A percentile compares a stretch with the other conserved stretches of the same genome.
Evolutionary conservation across 1,140 invertebrate genomes (phyloP).

Genomic region (Drosophila bocki): DNA sequence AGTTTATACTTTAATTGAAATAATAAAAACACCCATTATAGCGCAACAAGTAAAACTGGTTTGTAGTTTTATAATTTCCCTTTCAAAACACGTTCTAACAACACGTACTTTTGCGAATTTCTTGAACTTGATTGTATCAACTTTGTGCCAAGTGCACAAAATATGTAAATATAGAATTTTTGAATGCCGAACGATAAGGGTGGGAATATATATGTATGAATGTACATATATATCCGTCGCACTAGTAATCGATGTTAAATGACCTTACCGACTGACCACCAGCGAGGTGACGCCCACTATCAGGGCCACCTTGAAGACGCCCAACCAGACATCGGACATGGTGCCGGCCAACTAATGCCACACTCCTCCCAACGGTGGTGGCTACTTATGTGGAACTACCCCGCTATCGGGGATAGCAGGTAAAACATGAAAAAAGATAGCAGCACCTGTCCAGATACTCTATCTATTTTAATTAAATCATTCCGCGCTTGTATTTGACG

Average conservation of each 20-base stretch:
- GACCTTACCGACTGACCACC: slow-evolving; percentile 86
- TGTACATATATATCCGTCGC: neutral
- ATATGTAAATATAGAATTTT: neutral
- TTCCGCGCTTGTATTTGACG: slow-evolving; percentile 23
- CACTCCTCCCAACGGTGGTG: neutral
- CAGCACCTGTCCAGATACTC: slow-evolving; percentile 14
- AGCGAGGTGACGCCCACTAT: slow-evolving; percentile 86
- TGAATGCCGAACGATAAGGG: neutral
- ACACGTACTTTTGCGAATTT: slow-evolving; percentile 18
- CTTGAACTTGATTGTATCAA: neutral
- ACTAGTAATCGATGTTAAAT: slow-evolving; percentile 16
- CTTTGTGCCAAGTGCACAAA: neutral
- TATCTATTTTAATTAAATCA: slow-evolving; percentile 41
- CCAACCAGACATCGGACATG: slow-evolving; percentile 87
- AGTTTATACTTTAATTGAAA: neutral
- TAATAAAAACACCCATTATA: neutral
- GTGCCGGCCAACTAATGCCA: slow-evolving; percentile 12
- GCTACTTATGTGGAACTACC: slow-evolving; percentile 20
- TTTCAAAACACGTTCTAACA: slow-evolving; percentile 12
- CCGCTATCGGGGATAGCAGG: neutral
- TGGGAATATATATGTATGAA: too few relatives aligned
- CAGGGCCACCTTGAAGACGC: slow-evolving; percentile 86
- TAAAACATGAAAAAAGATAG: neutral
- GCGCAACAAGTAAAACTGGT: neutral
- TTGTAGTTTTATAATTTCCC: neutral